Base-by-base conservation (phyloP, 64 coral and sea anemone genomes). In the Montipora cactus region DNA sequence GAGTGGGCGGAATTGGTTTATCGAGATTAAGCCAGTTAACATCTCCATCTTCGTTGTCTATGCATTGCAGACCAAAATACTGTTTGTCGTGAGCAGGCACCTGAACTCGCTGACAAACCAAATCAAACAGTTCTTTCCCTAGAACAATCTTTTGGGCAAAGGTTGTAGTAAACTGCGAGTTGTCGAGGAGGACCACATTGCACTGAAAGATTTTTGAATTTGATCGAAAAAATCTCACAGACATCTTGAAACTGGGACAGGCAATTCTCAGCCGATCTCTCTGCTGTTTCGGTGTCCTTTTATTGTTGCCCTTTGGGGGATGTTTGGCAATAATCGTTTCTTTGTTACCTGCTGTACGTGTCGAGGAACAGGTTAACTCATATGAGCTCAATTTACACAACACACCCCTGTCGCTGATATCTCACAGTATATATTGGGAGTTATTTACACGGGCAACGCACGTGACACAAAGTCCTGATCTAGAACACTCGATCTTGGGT, bases 31-130 rank as follows among this genome's bases (percentile, higher is more conserved):
- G 72, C 96, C 96, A 97, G 44, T 77, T 91, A 19, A 95, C 23
- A 20, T 92, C 96, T 45, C 96, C 96, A 68, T 97, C 96, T 50
- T 89, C 91, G n/a, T 57, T 74, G 48, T 97, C 93, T 4, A 94
- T 79, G 89, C 61, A 92, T 44, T 94, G 96, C 11, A 97, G 71
- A 19, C 96, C 96, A 70, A 97, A 97, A 82, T 95, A 98, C 81
- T 83, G 80, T 57, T 78, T 94, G 12, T 49, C 70, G 46, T 74
- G 21, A 21, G 28, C 15, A 16, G 96, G 93, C 48, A 98, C 88
- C 61, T 92, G 69, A 15, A 83, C 67, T 23, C 91, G 88, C 47
- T 95, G 86, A 18, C 96, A 98, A 6, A 98, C 96, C 21, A 73
- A 67, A 47, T 98, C 89, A 19, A 98, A 92, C 74, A 98, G 22